These are phyloP conservation scores for Acheta domesticus DNA, from an alignment of 2,888 invertebrate genomes.

Conservation along the genomic window DNA sequence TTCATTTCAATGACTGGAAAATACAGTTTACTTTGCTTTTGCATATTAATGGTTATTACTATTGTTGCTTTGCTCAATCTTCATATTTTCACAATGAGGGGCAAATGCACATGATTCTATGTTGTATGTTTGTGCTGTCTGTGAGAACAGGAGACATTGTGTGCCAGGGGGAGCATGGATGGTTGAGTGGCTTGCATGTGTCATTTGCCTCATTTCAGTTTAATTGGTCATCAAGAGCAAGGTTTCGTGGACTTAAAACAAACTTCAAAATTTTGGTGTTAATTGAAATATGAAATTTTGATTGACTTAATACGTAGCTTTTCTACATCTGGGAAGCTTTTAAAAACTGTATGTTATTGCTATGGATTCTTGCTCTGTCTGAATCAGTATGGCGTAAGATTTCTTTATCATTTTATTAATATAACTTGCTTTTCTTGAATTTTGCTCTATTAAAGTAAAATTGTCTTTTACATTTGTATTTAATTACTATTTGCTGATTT, in stretches of 20 bases:
- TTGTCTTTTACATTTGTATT: too few species aligned
- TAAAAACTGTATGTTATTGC: neutral
- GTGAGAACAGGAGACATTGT: neutral
- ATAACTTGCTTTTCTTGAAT: neutral
- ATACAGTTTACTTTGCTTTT: too few species aligned
- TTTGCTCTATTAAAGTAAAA: neutral
- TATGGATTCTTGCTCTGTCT: slow-evolving; percentile 23
- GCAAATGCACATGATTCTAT: slow-evolving; percentile 28
- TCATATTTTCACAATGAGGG: slow-evolving; percentile 18
- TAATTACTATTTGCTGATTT: too few species aligned
- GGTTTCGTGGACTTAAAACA: slow-evolving; percentile 18
- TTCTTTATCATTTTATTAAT: slow-evolving; percentile 3
- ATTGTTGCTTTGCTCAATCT: neutral
- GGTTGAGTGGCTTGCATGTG: slow-evolving; percentile 24
- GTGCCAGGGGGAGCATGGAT: slow-evolving; percentile 5
- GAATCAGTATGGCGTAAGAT: slow-evolving; percentile 30
- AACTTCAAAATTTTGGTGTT: neutral
- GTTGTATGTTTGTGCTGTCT: neutral
- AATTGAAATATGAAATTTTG: neutral
- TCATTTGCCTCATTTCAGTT: slow-evolving; percentile 24
- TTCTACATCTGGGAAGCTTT: neutral
- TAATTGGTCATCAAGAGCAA: slow-evolving; percentile 20
- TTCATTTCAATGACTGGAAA: too few species aligned
- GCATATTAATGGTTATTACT: neutral
- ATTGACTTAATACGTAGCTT: neutral